Evolutionary conservation across 2,888 invertebrate species (phyloP), one percentile per base, ranked within the genome.

Genomic region (Orthosia gothica): DNA sequence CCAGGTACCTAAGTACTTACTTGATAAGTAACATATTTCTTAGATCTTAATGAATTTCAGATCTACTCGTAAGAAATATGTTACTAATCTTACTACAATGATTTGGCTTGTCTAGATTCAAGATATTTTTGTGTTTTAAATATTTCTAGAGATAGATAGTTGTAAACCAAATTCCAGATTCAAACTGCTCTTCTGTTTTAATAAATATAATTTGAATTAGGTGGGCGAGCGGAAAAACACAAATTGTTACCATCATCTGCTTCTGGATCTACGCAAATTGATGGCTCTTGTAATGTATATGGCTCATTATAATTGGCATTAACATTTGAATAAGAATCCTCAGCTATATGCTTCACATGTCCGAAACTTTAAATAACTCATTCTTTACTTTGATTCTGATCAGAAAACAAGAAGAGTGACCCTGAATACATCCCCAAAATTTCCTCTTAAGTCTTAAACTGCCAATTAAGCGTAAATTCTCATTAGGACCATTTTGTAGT

Each of bases 91-190:
- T 23, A 23, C 1, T 23, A 45, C 15, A 61, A 23, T 1, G 3
- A 66, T 58, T 23, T 9, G 18, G 16, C 40, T 18, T 23, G 20
- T 49, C 32, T 55, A 40, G 0, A 45, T 50, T 20, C 40, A 20
- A n/a, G 13, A 20, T 20, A 20, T 54, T 54, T 52, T 20, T n/a
- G 11, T 52, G n/a, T 52, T n/a, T 16, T 26, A 15, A 16, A 45
- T 63, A 40, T 52, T 73, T 52, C 12, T 32, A n/a, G 15, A 32
- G 32, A 32, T 32, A 32, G 15, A 50, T 52, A 50, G 32, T 52
- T 47, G 45, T 74, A 47, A 59, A 54, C 45, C 23, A 59, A 73
- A 73, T 64, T 52, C 13, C 15, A 20, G 49, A 5, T 23, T 49
- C 23, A 3, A n/a, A 9, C 15, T 47, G 40, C 40, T 23, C 0